A percentile compares a stretch with the other conserved stretches of the same genome.
Evolutionary conservation across 2,113 vertebrate genomes (phyloP).

Genomic region (Gymnarchus niloticus): DNA sequence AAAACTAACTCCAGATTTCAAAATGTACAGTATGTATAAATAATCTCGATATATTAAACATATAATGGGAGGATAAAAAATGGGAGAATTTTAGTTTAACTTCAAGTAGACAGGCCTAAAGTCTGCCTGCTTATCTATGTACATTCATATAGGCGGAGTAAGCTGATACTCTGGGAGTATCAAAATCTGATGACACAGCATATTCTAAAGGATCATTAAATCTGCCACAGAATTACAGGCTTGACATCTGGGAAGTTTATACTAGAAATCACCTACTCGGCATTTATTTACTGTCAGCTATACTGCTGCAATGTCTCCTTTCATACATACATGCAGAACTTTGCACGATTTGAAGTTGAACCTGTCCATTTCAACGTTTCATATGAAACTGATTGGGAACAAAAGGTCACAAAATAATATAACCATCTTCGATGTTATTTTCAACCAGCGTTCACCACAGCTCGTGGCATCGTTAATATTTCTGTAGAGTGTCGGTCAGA

Average conservation of each 20-base stretch:
- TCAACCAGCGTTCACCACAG: no score
- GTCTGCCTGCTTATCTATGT: slow-evolving; percentile 58
- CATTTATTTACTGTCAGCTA: neutral
- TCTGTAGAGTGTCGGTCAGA: no score
- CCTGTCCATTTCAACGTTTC: neutral
- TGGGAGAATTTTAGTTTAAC: neutral
- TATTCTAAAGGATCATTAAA: slow-evolving; percentile 54
- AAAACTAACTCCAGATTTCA: no score
- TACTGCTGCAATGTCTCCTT: neutral
- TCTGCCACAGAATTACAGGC: neutral
- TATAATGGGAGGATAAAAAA: neutral
- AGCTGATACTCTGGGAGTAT: slow-evolving; percentile 66
- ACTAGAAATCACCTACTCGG: neutral
- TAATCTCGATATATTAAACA: no score
- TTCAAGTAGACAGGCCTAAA: slow-evolving; percentile 39
- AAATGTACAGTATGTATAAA: no score
- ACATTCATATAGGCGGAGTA: slow-evolving; percentile 64
- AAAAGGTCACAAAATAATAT: no score
- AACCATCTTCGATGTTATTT: no score
- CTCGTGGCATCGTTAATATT: no score
- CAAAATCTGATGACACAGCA: slow-evolving; percentile 70
- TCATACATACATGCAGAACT: neutral
- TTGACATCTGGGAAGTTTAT: neutral
- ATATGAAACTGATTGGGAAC: no score
- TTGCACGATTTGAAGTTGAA: no score